phyloP scores from a whole-genome alignment of 1,140 invertebrate genomes.

The Harpegnathos saltator region DNA sequence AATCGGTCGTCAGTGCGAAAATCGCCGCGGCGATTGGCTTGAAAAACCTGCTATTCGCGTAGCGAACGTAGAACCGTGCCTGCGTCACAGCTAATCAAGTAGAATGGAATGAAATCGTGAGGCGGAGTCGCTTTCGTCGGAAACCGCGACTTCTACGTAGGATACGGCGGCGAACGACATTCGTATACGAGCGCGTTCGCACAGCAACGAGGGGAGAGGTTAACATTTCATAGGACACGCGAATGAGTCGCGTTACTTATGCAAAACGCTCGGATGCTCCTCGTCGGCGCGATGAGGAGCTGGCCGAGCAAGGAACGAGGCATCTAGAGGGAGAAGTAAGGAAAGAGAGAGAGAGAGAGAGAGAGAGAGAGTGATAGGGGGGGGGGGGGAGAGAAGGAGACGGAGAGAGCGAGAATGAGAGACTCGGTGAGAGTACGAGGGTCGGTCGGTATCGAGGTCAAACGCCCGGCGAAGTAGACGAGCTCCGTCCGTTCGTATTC shows the following conservation, averaged over 20 bases:
- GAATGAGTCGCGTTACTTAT: constrained; percentile 29
- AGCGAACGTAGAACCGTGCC: not conserved
- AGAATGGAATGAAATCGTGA: constrained; percentile 1
- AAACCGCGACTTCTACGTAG: constrained; percentile 1
- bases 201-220: not conserved
- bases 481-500: constrained; percentile 19
- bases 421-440: not conserved
- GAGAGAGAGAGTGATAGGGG: not conserved
- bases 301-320: not conserved
- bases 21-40: not conserved
- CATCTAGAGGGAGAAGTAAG: not conserved
- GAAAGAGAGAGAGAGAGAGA: not conserved
- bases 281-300: not conserved
- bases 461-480: constrained; percentile 32
- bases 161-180: not conserved
- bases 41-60: not conserved
- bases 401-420: not conserved
- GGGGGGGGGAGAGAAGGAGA: no score
- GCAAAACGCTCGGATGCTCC: constrained; percentile 17
- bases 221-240: constrained; percentile 10
- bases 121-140: not conserved
- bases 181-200: not conserved
- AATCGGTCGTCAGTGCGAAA: not conserved
- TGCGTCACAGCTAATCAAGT: not conserved
- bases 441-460: constrained; percentile 41